Percentiles rank a stretch among this genome's conserved stretches.
Evolutionary conservation across 2,113 vertebrate genomes (phyloP).

Genomic region (Nothobranchius furzeri): DNA sequence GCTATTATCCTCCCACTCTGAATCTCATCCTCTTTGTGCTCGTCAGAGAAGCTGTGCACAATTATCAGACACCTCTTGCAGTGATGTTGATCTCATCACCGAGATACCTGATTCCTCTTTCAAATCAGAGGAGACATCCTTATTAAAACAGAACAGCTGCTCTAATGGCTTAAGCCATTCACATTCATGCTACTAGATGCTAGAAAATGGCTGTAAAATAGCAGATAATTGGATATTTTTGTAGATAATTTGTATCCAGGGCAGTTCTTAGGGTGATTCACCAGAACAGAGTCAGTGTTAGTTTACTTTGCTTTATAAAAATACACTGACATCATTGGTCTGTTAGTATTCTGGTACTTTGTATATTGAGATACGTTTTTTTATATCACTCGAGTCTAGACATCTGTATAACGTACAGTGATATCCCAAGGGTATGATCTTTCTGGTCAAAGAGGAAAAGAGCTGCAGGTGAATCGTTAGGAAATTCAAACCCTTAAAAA

Average conservation of each 20-base stretch:
- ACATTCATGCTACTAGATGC: constrained; percentile 6
- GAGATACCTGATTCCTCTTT: constrained; percentile 36
- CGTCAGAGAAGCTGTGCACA: constrained; percentile 48
- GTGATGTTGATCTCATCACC: constrained; percentile 37
- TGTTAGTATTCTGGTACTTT: constrained; percentile 7
- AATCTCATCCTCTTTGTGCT: constrained; percentile 57
- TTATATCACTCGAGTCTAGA: constrained; percentile 19
- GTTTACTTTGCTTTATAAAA: constrained; percentile 4
- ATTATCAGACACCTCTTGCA: constrained; percentile 48
- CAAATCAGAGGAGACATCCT: constrained; percentile 27
- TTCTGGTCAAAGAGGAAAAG: constrained; percentile 77
- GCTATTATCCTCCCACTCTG: constrained; percentile 55
- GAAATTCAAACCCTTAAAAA: constrained; percentile 77
- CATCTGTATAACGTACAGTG: constrained; percentile 40
- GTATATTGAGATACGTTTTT: constrained; percentile 20
- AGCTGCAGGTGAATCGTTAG: constrained; percentile 77
- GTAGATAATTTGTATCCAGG: constrained; percentile 1
- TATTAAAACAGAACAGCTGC: constrained; percentile 26
- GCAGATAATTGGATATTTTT: constrained; percentile 27
- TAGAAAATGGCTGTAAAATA: constrained; percentile 8
- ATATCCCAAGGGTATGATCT: constrained; percentile 65
- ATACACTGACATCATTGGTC: background rate
- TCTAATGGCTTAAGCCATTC: constrained; percentile 1
- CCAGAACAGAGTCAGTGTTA: background rate
- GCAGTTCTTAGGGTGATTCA: background rate